Conservation (phyloP, 2,797 vertebrate genomes). For the Dipus sagitta region DNA sequence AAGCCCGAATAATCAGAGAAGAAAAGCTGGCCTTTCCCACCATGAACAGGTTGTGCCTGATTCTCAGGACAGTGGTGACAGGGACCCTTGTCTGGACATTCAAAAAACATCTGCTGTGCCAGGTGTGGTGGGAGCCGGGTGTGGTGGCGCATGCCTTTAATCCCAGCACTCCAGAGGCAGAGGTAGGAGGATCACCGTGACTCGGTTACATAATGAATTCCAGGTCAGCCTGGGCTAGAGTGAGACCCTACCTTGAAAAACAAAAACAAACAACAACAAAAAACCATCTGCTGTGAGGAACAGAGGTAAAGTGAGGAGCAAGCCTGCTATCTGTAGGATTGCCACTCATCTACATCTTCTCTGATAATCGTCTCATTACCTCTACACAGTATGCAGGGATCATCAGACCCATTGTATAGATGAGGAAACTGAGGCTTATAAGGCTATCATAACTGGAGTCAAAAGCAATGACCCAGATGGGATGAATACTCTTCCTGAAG, state of each 20-base stretch:
- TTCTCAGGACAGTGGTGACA: background rate
- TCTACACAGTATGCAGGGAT: background rate
- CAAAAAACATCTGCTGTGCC: background rate
- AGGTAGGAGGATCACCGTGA: no score
- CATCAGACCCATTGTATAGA: background rate
- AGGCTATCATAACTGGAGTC: background rate
- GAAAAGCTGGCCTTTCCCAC: conserved; percentile 23
- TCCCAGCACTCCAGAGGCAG: no score
- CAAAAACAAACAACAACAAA: no score
- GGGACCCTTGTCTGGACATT: background rate
- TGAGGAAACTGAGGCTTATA: background rate
- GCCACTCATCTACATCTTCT: background rate
- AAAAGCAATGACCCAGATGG: background rate
- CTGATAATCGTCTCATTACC: background rate
- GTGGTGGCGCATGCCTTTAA: no score
- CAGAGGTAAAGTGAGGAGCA: background rate
- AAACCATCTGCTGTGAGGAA: background rate
- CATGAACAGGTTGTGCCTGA: background rate
- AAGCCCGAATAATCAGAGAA: conserved; percentile 48
- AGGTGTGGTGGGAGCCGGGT: no score
- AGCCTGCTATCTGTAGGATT: background rate
- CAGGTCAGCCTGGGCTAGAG: no score
- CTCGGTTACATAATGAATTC: no score
- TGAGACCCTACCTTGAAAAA: no score
- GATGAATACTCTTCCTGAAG: background rate